Conservation (phyloP, 2,888 invertebrate genomes). For the Blera fallax region DNA sequence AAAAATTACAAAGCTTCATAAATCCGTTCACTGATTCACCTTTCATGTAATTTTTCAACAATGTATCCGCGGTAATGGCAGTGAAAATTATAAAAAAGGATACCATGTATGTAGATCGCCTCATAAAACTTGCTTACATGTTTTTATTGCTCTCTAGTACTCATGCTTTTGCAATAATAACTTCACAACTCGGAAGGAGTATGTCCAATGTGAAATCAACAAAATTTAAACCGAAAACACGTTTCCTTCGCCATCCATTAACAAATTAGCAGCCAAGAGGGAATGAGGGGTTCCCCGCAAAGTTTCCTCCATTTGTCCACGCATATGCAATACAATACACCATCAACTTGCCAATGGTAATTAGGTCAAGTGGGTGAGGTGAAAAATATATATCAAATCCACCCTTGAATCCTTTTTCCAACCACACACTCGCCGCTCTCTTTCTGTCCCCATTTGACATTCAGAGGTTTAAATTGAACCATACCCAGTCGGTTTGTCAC, state of each 20-base stretch:
- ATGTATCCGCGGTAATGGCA: not conserved
- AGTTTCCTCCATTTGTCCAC: not conserved
- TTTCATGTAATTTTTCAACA: not conserved
- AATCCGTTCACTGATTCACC: not conserved
- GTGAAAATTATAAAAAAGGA: constrained; percentile 11
- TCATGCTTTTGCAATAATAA: not conserved
- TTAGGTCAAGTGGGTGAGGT: constrained; percentile 71
- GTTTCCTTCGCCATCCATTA: not conserved
- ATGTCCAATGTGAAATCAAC: constrained; percentile 5
- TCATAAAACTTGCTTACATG: constrained; percentile 15
- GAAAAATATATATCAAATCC: constrained; percentile 18
- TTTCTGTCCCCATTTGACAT: constrained; percentile 46
- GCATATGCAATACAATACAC: constrained; percentile 22
- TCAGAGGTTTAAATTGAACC: constrained; percentile 9
- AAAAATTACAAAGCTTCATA: not conserved
- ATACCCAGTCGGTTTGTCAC: constrained; percentile 39
- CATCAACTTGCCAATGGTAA: constrained; percentile 41
- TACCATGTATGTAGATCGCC: not conserved
- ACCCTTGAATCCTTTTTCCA: constrained; percentile 58
- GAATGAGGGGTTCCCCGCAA: not conserved
- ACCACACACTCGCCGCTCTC: not conserved
- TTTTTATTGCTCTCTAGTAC: not conserved
- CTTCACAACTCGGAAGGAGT: not conserved
- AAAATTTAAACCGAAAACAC: constrained; percentile 9
- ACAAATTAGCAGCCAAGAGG: not conserved